Conservation (phyloP, 1,140 invertebrate genomes). For the Brachionus calyciflorus region DNA sequence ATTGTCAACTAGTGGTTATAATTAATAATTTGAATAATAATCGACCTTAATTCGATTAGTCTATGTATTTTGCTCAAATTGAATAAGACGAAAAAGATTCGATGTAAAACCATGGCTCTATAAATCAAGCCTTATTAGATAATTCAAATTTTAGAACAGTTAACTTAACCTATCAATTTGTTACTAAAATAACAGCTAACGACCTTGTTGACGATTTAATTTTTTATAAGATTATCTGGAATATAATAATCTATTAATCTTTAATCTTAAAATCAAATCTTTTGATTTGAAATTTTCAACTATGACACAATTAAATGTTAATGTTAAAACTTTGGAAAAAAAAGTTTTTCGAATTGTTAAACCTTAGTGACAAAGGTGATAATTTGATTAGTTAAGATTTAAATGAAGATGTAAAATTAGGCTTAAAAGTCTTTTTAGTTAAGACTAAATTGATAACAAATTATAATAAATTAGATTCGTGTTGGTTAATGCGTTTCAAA, state of each 20-base stretch:
- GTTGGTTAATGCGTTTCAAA: too few species aligned
- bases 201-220: neutral
- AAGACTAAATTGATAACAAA: too few species aligned
- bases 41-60: neutral
- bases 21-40: neutral
- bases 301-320: neutral
- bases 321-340: neutral
- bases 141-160: neutral
- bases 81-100: neutral
- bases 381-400: too few species aligned
- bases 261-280: neutral
- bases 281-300: constrained; percentile 2
- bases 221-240: neutral
- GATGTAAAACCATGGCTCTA: neutral
- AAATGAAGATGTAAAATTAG: too few species aligned
- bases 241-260: neutral
- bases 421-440: too few species aligned
- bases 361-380: too few species aligned
- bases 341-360: too few species aligned
- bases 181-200: constrained; percentile 3
- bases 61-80: constrained; percentile 5
- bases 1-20: neutral
- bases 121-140: neutral
- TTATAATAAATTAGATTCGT: too few species aligned
- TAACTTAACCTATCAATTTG: constrained; percentile 20